Evolutionary conservation across 2,797 vertebrate genomes (phyloP), one percentile per base, ranked within the genome.

Genomic region (Crax fasciolata): DNA sequence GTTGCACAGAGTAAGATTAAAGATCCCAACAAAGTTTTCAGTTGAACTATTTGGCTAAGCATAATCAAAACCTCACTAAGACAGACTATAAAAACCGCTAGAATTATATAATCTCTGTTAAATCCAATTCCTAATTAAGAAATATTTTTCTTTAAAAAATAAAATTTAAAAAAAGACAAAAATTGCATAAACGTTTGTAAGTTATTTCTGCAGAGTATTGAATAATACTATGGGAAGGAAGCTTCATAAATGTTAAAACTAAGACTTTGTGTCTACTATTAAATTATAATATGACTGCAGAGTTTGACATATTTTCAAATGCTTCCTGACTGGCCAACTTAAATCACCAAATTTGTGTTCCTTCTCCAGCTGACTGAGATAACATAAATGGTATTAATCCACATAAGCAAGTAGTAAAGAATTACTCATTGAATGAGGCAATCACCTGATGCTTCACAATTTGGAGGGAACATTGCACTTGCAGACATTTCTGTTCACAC

Each of bases 401-500:
- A 90, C 55, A 65, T 11, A 62, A 68, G 48, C 27, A 94, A 90
- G 21, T 43, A 91, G 46, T 32, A 67, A 88, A 79, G 68, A 94
- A 72, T 84, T 84, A 79, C 57, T 54, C 28, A 76, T 71, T 86
- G 88, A 89, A 77, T 10, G 46, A 91, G 71, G 61, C 49, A 80
- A 82, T 6, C 38, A 84, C 44, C 28, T 44, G 83, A 87, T 41
- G 35, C 38, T 78, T 94, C 52, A 85, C 91, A 94, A 95, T 91
- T 87, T 93, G 84, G 81, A 95, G 82, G 61, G 78, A 95, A 95
- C 91, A 82, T 81, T 84, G 79, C 80, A 94, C 59, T 78, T 72
- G 71, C 48, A 93, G 78, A 76, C 46, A 44, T 62, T 95, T 78
- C 52, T 52, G 43, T 87, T 95, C 61, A 62, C 13, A 23, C 35